Percentiles rank a stretch among this genome's conserved stretches.
Conservation (phyloP, 2,113 vertebrate species). For the Misgurnus mizolepis region DNA sequence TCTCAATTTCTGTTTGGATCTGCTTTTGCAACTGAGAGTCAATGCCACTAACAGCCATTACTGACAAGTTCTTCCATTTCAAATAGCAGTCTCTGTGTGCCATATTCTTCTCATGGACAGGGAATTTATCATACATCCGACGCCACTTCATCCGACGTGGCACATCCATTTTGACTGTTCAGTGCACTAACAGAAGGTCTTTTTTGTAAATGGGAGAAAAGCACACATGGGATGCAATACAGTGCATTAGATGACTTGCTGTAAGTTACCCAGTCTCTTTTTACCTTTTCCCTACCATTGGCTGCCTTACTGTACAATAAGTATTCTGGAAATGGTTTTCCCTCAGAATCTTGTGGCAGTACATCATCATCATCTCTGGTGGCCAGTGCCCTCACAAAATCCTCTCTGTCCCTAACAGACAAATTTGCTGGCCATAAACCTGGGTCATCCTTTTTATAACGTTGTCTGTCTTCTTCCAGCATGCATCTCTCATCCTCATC, state of each 20-base stretch:
- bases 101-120: no score
- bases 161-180: slow-evolving; percentile 13
- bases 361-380: neutral
- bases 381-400: slow-evolving; percentile 3
- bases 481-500: slow-evolving; percentile 16
- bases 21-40: no score
- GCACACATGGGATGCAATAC: slow-evolving; percentile 42
- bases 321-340: neutral
- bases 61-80: no score
- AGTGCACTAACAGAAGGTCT: slow-evolving; percentile 32
- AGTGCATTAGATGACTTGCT: slow-evolving; percentile 34
- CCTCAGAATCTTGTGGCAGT: slow-evolving; percentile 20
- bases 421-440: slow-evolving; percentile 1
- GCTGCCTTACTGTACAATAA: no score
- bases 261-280: slow-evolving; percentile 35
- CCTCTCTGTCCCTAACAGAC: neutral
- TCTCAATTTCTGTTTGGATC: no score
- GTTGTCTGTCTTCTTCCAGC: neutral
- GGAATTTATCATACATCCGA: no score
- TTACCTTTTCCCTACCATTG: slow-evolving; percentile 24
- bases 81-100: no score
- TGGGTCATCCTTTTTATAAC: neutral
- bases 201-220: slow-evolving; percentile 32
- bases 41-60: no score
- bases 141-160: no score